Evolutionary conservation across 1,140 invertebrate species (phyloP), one percentile per base, ranked within the genome.

Genomic region (Mactra quadrangularis): DNA sequence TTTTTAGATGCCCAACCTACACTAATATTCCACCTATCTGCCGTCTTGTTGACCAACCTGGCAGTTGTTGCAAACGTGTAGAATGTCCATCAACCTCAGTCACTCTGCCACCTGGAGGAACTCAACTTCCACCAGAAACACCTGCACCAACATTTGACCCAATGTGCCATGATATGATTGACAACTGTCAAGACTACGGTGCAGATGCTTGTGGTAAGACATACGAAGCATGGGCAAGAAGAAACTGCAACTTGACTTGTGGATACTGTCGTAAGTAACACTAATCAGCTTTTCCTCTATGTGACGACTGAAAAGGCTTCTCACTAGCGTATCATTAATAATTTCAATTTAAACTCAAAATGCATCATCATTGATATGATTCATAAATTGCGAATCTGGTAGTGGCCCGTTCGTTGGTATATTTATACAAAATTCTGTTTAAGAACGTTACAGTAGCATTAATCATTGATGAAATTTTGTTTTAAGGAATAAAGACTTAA

Each of bases 111-210:
- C 62, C 77, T 27, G 27, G 27, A 41, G 25, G 45, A 41, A 85
- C 70, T 27, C 64, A 47, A n/a, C 52, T 64, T 13, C 64, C 64
- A 29, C 64, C 64, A 50, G 47, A 38, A 15, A 68, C 64, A 25
- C 19, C 64, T 35, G 70, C 35, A 41, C 62, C 64, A 11, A 68
- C 38, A 17, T 15, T 55, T 19, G 75, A 68, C 52, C 55, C 35
- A 6, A 35, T 47, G 52, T 89, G 87, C 41, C 25, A 52, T 13
- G 87, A 89, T 68, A 78, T 70, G 22, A 55, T 86, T 3, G 70
- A 85, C 57, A 89, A 87, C 77, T 89, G 87, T 55, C 47, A 25
- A 6, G 66, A 62, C 11, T 87, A 89, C 50, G 83, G 83, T 7
- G 50, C 70, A 17, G 27, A 45, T 4, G 78, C 68, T 33, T 89